phyloP scores from a whole-genome alignment of 2,113 vertebrate genomes.

The Seriola rivoliana region DNA sequence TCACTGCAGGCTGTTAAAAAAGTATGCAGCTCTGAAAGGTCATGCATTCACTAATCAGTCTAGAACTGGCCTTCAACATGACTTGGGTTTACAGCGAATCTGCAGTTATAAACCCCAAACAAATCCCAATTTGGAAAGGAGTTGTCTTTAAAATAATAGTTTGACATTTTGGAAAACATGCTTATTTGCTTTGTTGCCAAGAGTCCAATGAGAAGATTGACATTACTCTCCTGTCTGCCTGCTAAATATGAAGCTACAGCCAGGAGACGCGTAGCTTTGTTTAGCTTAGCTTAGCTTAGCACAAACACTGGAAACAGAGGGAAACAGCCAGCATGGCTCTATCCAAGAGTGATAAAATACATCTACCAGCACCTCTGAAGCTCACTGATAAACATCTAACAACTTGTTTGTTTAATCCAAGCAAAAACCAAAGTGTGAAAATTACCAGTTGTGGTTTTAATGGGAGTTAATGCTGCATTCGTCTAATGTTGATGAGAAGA shows the following conservation, averaged over 20 bases:
- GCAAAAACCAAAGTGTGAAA: too few relatives aligned
- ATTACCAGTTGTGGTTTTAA: too few relatives aligned
- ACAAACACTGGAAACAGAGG: background rate
- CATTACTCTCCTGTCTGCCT: background rate
- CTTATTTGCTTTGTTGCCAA: background rate
- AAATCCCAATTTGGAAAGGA: background rate
- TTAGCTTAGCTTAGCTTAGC: background rate
- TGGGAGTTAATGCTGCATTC: too few relatives aligned
- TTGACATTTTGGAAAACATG: background rate
- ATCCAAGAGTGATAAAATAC: background rate
- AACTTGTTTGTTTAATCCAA: background rate
- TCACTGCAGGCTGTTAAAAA: conserved; percentile 51
- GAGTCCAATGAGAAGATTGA: background rate
- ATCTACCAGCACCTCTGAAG: background rate
- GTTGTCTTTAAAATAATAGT: background rate
- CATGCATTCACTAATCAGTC: conserved; percentile 43
- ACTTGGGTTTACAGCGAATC: conserved; percentile 11
- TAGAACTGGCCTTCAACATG: background rate
- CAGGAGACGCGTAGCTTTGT: too few relatives aligned
- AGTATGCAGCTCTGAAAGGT: conserved; percentile 60
- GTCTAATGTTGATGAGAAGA: too few relatives aligned
- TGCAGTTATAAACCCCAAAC: background rate
- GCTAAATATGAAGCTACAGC: background rate
- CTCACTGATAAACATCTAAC: background rate
- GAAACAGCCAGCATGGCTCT: background rate